Evolutionary conservation across 2,113 vertebrate species (phyloP).

Genomic region (Edolisoma coerulescens): DNA sequence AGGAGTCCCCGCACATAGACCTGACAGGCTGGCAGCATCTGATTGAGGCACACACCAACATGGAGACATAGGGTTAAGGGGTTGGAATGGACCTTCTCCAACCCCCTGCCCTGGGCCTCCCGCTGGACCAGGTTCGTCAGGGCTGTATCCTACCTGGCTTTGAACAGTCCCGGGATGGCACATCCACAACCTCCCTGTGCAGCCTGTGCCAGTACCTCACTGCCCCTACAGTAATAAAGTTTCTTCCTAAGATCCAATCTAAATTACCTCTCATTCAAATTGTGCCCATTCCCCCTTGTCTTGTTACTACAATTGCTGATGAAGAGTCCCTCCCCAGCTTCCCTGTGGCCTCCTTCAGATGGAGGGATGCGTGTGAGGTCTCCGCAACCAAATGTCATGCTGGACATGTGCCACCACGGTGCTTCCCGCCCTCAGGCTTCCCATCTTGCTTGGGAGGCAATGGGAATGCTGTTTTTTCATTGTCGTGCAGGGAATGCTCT

Average conservation of each 20-base stretch:
- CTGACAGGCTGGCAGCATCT: no score
- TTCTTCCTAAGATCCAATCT: neutral
- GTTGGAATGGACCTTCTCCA: neutral
- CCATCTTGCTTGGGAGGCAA: no score
- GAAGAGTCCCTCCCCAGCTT: neutral
- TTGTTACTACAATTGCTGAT: neutral
- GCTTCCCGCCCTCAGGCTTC: neutral
- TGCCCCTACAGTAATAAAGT: rapidly evolving
- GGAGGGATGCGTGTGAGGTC: no score
- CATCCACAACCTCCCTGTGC: neutral
- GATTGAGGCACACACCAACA: rapidly evolving
- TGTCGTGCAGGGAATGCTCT: no score
- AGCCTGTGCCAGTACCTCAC: neutral
- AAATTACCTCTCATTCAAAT: neutral
- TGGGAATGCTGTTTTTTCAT: no score
- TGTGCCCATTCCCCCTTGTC: no score
- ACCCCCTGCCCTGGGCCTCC: rapidly evolving
- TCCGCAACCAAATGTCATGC: rapidly evolving
- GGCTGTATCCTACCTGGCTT: neutral
- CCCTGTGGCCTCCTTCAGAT: neutral
- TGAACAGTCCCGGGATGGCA: no score
- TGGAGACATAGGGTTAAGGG: neutral
- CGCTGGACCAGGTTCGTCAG: neutral
- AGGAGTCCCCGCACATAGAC: rapidly evolving
- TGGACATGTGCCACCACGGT: rapidly evolving